Conservation (phyloP, 2,888 invertebrate genomes). For the Cyclophora punctaria region DNA sequence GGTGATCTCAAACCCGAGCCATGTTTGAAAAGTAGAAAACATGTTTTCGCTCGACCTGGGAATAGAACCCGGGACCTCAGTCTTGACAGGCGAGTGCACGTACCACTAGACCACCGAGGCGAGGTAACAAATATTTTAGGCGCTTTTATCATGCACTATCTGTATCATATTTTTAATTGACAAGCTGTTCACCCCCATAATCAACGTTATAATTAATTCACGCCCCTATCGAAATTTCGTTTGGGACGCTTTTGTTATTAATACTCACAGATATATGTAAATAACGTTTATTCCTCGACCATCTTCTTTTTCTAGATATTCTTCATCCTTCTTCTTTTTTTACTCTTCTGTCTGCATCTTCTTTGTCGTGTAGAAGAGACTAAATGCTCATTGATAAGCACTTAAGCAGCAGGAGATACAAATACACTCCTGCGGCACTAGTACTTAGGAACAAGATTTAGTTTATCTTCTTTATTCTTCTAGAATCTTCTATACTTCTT, state of each 20-base stretch:
- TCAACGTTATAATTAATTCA: background rate
- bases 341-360: constrained; percentile 2
- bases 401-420: constrained; percentile 91
- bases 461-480: constrained; percentile 23
- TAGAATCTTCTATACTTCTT: constrained; percentile 6
- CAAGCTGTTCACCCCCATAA: background rate
- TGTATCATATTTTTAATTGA: background rate
- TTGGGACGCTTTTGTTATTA: background rate
- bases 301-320: background rate
- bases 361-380: constrained; percentile 36
- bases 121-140: too few relatives aligned
- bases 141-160: background rate
- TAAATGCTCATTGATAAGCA: constrained; percentile 86
- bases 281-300: background rate
- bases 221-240: background rate
- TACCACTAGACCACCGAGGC: too few relatives aligned
- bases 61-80: too few relatives aligned
- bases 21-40: too few relatives aligned
- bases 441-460: constrained; percentile 91
- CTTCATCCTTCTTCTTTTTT: constrained; percentile 4
- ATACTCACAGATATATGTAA: background rate
- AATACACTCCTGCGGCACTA: constrained; percentile 93
- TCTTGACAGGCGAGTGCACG: too few relatives aligned
- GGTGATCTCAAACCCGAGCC: too few relatives aligned
- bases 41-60: too few relatives aligned